A percentile compares a stretch with the other conserved stretches of the same genome.
These are phyloP conservation scores for Abrostola triplasia DNA, from an alignment of 2,888 invertebrate genomes.

Conservation along the genomic window DNA sequence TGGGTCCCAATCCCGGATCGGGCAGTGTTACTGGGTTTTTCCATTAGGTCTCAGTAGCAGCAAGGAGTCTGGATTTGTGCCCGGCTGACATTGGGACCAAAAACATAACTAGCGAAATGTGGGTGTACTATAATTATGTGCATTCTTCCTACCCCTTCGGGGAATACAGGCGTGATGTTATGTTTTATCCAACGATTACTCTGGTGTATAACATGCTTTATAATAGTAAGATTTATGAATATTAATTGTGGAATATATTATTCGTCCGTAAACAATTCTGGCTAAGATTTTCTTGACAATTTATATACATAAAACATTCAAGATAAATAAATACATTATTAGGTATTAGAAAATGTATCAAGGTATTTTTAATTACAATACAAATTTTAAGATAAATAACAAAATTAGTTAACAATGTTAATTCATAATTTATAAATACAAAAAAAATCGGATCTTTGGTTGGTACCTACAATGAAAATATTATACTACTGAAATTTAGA, in stretches of 20 bases:
- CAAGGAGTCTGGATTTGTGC: no score
- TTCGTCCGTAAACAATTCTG: constrained; percentile 22
- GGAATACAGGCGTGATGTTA: no score
- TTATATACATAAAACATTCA: background rate
- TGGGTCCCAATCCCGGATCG: no score
- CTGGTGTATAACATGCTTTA: constrained; percentile 18
- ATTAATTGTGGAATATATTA: constrained; percentile 2
- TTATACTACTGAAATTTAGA: background rate
- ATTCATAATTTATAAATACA: background rate
- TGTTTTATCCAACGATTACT: constrained; percentile 14
- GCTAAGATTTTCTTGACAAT: constrained; percentile 20
- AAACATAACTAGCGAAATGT: no score
- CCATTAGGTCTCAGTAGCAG: no score
- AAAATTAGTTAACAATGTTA: background rate
- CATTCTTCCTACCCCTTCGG: no score
- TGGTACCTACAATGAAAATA: constrained; percentile 3
- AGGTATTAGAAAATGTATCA: background rate
- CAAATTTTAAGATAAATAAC: background rate
- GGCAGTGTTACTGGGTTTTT: no score
- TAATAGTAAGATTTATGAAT: constrained; percentile 4
- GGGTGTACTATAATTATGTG: no score
- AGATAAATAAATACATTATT: background rate
- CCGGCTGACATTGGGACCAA: no score
- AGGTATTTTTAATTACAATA: background rate
- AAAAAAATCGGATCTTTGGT: background rate